Conservation (phyloP, 2,113 vertebrate genomes). For the Chaetops frenatus region DNA sequence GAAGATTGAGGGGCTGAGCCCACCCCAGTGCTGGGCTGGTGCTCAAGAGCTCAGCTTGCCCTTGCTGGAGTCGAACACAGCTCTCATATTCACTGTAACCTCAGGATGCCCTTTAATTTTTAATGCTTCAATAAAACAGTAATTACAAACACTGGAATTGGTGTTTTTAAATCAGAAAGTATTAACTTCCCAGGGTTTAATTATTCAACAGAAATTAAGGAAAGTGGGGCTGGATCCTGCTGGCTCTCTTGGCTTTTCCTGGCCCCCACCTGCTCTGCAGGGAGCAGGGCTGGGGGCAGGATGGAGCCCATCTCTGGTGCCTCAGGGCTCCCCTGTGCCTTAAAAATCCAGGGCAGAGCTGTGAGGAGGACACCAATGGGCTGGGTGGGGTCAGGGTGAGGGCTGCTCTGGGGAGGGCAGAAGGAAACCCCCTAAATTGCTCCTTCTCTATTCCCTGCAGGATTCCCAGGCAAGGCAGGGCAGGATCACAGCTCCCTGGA, state of each 20-base stretch:
- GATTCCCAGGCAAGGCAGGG: not conserved
- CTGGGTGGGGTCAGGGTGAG: not conserved
- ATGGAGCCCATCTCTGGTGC: not conserved
- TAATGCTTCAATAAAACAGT: constrained; percentile 47
- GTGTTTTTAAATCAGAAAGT: constrained; percentile 52
- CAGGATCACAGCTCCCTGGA: not conserved
- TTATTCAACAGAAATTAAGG: constrained; percentile 73
- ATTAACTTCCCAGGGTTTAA: constrained; percentile 69
- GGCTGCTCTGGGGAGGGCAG: not conserved
- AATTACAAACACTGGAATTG: constrained; percentile 48
- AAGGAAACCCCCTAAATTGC: not conserved
- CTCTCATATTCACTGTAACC: not conserved
- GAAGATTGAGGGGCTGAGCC: too few relatives aligned
- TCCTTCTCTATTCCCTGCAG: not conserved
- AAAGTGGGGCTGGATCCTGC: not conserved
- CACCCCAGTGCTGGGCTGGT: not conserved
- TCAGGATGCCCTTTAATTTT: constrained; percentile 3
- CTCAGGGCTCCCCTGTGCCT: not conserved
- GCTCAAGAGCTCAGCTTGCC: not conserved
- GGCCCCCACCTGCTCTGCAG: not conserved
- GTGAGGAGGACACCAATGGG: fast-evolving
- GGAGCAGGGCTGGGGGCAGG: not conserved
- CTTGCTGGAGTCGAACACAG: not conserved
- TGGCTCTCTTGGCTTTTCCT: not conserved
- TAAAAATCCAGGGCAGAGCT: not conserved